Evolutionary conservation across 2,888 invertebrate genomes (phyloP), one percentile per base, ranked within the genome.

Genomic region (Nomada lathburiana): DNA sequence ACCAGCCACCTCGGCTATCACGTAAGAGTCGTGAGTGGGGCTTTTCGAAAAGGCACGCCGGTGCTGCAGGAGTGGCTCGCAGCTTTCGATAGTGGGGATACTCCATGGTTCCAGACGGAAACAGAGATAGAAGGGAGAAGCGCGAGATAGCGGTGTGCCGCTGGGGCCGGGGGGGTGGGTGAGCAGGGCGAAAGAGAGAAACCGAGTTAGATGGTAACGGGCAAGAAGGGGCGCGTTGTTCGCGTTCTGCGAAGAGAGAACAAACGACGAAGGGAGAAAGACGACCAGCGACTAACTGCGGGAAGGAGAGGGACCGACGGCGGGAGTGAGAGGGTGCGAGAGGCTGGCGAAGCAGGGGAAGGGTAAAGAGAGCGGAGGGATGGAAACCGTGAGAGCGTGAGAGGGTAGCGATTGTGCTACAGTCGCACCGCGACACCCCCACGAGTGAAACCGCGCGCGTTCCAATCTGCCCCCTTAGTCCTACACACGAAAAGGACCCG

Each of bases 361-460:
- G 80, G 80, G 76, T 57, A 52, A 59, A 83, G 82, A 79, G 84
- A 79, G 83, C 69, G 76, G 82, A 77, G 86, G 87, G 86, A 72
- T 76, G 84, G 88, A 86, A 79, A 86, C 87, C 80, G 89, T 86
- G 90, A 90, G 87, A 91, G 89, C 91, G 85, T 88, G 91, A 91
- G 92, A 92, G 92, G 92, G 90, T 90, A 88, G 92, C 91, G 92
- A 92, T 92, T 92, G 92, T 91, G 92, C 92, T 92, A 93, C 93
- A 93, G 93, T 93, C 93, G 93, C 92, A 91, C 90, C 93, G 93
- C 93, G 93, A 92, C 93, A 92, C 91, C 92, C 91, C 88, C 89
- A 91, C 91, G 92, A 92, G 92, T 86, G 89, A 87, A 91, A 92
- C 88, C 92, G 91, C 91, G 91, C 91, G 92, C 91, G 90, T 85